Evolutionary conservation across 2,888 invertebrate genomes (phyloP), one percentile per base, ranked within the genome.

Genomic region (Lucinisca nassula): DNA sequence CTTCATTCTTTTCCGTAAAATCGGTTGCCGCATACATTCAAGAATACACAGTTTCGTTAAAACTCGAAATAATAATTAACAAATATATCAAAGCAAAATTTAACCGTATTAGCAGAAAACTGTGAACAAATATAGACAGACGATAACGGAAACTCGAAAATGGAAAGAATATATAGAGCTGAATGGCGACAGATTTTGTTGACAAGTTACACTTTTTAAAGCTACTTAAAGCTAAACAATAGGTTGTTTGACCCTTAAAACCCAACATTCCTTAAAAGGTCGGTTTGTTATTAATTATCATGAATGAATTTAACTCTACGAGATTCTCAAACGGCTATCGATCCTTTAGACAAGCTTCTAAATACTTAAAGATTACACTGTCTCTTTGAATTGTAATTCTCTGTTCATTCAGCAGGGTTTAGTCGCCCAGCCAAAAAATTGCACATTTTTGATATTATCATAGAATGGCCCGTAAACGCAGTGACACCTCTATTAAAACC

Each of bases 221-320:
- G 17, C 17, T 12, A 45, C 45, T 45, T 45, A 45, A 45, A 45
- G 17, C 8, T 12, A 17, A 45, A 45, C 8, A 45, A 45, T 17
- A 45, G 17, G 45, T 45, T 12, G 45, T 17, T 45, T 45, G 17
- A 45, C 45, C 45, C 45, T 45, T 61, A 61, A 61, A 61, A 4
- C 27, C 61, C 3, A 61, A 61, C 61, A 61, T 61, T 61, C 61
- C 61, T 61, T 61, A 45, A 45, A 45, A 45, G 17, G 45, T 45
- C 45, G 55, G 24, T 8, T 61, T 61, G 24, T 61, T 67, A 67
- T 32, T 67, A 67, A 67, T 67, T 67, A 67, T 61, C 61, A 61
- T 67, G 67, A 67, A 67, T 67, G 67, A 67, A 67, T 67, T 35
- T 6, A 14, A 35, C 67, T 35, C 67, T 67, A 67, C 67, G 67